Evolutionary conservation across 2,113 vertebrate species (phyloP).

Genomic region (Silurus glanis): DNA sequence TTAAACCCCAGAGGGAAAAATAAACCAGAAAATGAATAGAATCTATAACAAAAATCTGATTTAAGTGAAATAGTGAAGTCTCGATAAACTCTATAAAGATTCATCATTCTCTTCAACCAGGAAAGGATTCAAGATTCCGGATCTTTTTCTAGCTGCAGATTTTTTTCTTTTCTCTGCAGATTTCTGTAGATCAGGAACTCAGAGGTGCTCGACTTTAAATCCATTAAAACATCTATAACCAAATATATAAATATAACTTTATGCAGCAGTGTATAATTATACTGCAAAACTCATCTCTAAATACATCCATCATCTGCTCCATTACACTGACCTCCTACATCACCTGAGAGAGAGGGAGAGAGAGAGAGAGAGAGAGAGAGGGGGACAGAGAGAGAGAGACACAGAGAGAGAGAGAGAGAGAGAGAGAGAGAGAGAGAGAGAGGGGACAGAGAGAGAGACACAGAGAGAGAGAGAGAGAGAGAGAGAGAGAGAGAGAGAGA

Average conservation of each 20-base stretch:
- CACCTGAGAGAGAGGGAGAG: background rate
- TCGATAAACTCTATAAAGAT: too few relatives aligned
- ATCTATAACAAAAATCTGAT: too few relatives aligned
- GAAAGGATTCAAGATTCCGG: too few relatives aligned
- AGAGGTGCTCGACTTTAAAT: background rate
- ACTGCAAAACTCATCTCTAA: background rate
- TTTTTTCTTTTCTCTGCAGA: background rate
- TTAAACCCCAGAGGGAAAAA: too few relatives aligned
- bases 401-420: background rate
- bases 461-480: too few relatives aligned
- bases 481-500: too few relatives aligned
- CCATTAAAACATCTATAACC: background rate
- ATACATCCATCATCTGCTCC: background rate
- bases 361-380: background rate
- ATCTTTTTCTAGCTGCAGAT: background rate
- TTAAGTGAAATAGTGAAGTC: too few relatives aligned
- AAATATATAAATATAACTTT: background rate
- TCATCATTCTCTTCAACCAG: too few relatives aligned
- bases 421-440: too few relatives aligned
- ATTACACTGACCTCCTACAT: background rate
- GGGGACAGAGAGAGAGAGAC: background rate
- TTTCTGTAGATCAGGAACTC: background rate
- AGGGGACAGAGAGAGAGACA: too few relatives aligned
- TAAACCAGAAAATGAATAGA: too few relatives aligned
- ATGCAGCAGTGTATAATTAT: background rate